Evolutionary conservation across 2,797 vertebrate species (phyloP).

Genomic region (Syndactyla subalaris): DNA sequence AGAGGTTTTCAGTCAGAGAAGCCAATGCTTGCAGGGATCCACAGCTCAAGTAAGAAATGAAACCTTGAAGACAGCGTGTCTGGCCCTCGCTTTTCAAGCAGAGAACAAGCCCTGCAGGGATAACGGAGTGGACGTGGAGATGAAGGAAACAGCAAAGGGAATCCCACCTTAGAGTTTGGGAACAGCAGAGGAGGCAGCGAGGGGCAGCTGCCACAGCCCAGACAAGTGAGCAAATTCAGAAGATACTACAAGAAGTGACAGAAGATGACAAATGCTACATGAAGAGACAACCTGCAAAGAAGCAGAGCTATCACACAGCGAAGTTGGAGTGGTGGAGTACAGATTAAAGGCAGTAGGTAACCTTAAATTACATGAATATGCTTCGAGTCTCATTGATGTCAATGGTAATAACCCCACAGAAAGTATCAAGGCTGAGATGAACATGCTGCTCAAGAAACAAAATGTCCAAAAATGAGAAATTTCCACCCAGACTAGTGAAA

Average conservation of each 20-base stretch:
- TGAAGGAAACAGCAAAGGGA: not conserved
- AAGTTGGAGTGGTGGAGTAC: not conserved
- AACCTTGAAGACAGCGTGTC: rapidly evolving
- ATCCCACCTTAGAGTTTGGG: not conserved
- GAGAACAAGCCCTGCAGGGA: not conserved
- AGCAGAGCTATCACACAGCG: not conserved
- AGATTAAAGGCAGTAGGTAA: not conserved
- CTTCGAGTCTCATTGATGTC: not conserved
- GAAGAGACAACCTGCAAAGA: not conserved
- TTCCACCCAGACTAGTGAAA: not conserved
- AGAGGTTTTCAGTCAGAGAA: not conserved
- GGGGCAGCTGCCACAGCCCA: not conserved
- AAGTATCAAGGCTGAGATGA: not conserved
- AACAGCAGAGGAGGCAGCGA: rapidly evolving
- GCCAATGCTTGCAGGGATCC: not conserved
- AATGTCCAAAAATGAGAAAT: not conserved
- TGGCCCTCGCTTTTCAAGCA: not conserved
- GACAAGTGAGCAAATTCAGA: not conserved
- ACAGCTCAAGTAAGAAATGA: not conserved
- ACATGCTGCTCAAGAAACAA: not conserved
- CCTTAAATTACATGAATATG: not conserved
- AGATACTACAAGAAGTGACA: not conserved
- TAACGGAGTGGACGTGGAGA: not conserved
- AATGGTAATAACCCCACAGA: not conserved
- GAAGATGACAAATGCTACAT: not conserved